phyloP scores from a whole-genome alignment of 1,140 invertebrate genomes.

The Notospermus geniculatus region DNA sequence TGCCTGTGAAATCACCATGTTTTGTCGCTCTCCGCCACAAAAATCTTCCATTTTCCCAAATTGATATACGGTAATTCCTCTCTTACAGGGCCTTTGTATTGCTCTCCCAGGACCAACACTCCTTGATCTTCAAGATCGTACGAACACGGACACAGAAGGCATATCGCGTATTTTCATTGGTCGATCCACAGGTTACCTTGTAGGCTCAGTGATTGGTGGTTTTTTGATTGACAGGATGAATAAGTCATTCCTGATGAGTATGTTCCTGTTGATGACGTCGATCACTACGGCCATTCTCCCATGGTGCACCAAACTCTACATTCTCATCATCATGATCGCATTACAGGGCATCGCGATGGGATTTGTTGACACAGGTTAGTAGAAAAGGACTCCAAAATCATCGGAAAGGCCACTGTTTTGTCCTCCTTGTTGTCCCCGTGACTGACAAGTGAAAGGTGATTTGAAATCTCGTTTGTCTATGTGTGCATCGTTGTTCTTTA shows the following conservation, averaged over 20 bases:
- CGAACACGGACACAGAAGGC: slow-evolving; percentile 36
- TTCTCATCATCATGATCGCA: slow-evolving; percentile 45
- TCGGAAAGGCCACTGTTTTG: too few relatives aligned
- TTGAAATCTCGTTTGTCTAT: too few relatives aligned
- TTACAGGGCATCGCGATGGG: slow-evolving; percentile 53
- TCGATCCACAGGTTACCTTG: slow-evolving; percentile 48
- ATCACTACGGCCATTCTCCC: slow-evolving; percentile 43
- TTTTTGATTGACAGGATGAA: slow-evolving; percentile 53
- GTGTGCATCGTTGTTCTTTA: neutral
- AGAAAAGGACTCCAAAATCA: too few relatives aligned
- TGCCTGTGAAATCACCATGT: too few relatives aligned
- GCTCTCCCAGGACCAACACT: slow-evolving; percentile 57
- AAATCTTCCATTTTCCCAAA: too few relatives aligned
- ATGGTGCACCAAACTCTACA: slow-evolving; percentile 38
- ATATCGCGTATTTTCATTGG: slow-evolving; percentile 49
- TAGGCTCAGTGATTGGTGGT: slow-evolving; percentile 47
- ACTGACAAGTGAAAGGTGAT: too few relatives aligned
- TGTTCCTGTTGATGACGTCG: slow-evolving; percentile 37
- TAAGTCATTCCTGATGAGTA: slow-evolving; percentile 41
- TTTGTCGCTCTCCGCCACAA: too few relatives aligned
- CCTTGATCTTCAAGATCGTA: slow-evolving; percentile 45
- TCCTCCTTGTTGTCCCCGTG: too few relatives aligned
- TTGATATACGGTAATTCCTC: too few relatives aligned
- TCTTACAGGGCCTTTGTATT: slow-evolving; percentile 53
- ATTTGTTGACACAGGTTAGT: slow-evolving; percentile 54